phyloP scores from a whole-genome alignment of 2,113 vertebrate species.

The Puma concolor region DNA sequence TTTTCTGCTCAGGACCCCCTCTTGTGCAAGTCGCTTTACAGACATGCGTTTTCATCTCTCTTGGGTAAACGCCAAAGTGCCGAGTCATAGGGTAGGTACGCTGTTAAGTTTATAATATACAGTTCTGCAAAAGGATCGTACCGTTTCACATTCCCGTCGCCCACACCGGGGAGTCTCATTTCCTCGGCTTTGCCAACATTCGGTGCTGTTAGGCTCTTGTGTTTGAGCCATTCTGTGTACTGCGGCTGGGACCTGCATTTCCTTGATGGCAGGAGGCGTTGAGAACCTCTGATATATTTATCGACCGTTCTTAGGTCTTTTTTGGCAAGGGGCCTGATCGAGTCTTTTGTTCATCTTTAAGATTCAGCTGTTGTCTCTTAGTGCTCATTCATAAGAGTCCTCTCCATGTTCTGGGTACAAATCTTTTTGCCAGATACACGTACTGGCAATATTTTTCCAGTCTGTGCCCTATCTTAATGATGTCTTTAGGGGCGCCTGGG shows the following conservation, averaged over 20 bases:
- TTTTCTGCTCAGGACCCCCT: neutral
- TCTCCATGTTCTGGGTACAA: neutral
- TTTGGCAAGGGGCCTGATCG: neutral
- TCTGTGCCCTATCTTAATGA: neutral
- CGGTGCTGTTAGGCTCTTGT: rapidly evolving
- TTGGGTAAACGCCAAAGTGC: neutral
- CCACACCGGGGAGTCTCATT: rapidly evolving
- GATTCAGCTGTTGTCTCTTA: neutral
- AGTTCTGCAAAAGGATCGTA: rapidly evolving
- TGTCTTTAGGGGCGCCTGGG: neutral
- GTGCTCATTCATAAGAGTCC: neutral
- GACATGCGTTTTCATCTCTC: neutral
- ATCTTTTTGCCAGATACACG: neutral
- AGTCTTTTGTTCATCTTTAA: neutral
- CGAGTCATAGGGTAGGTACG: rapidly evolving
- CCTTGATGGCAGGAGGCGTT: neutral
- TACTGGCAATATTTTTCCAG: neutral
- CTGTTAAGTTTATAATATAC: neutral
- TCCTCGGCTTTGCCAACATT: neutral
- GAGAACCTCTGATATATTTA: neutral
- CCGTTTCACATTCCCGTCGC: rapidly evolving
- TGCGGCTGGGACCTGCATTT: neutral
- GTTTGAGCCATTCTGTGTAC: neutral
- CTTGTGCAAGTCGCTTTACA: neutral
- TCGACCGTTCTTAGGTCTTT: neutral